Evolutionary conservation across 1,140 invertebrate genomes (phyloP), one percentile per base, ranked within the genome.

Genomic region (Drosophila chauvacae): DNA sequence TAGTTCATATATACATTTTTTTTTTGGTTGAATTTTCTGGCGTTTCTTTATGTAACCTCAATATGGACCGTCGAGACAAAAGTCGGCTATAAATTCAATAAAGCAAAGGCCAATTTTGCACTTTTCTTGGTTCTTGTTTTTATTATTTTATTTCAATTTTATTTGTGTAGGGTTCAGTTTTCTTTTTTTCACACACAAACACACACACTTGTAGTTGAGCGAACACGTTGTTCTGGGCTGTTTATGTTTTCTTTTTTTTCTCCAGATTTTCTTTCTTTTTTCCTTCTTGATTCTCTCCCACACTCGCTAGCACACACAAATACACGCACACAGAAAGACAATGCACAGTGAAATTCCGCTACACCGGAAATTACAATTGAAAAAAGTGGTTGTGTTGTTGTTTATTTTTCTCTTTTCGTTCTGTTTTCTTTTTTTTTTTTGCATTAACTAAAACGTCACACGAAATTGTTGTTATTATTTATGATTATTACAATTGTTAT

Each of bases 351-450:
- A 88, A 84, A 88, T 90, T 85, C 81, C 81, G 81, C 73, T 80
- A 90, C 73, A 88, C 85, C 81, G 85, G 85, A 88, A 85, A 90
- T 88, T 70, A 88, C 85, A 88, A 88, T 88, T 88, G 85, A 88
- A 84, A 80, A 77, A 69, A 78, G 81, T 83, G 81, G 63, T 68
- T 64, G 66, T 60, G 7, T 51, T 62, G 47, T 77, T 77, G 56
- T 77, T 69, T 69, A 41, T 58, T 58, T 65, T 73, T 28, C 26
- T 37, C 26, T 28, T 23, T 47, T 53, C 47, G 30, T 51, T 45
- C 60, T 37, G 26, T 45, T 45, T 39, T 51, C 35, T 56, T 57
- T 56, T 35, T 33, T 57, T 45, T 39, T 57, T 45, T 63, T 57
- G 42, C 35, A 76, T 72, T 62, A 51, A 77, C 55, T 37, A 44